Conservation (phyloP, 2,797 vertebrate genomes). For the Clamator glandarius region DNA sequence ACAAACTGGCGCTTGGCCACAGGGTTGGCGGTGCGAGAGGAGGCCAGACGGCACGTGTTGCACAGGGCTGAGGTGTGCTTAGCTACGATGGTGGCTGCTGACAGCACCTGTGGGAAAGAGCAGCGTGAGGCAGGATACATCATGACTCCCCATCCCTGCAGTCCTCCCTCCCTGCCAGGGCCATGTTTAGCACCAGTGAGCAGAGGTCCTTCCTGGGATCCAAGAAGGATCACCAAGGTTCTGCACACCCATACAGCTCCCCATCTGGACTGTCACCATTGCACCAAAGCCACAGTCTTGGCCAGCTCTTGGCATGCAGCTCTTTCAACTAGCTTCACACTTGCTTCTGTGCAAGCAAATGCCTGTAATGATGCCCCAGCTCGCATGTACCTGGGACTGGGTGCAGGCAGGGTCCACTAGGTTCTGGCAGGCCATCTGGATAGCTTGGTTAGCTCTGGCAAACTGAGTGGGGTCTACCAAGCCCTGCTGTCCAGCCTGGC, state of each 20-base stretch:
- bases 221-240: background rate
- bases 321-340: background rate
- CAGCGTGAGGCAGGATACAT: background rate
- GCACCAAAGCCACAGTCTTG: background rate
- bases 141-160: rapidly evolving
- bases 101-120: constrained; percentile 85
- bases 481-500: constrained; percentile 93
- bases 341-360: background rate
- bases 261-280: background rate
- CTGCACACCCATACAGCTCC: background rate
- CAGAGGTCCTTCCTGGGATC: background rate
- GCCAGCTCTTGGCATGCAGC: background rate
- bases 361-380: rapidly evolving
- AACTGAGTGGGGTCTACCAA: constrained; percentile 97
- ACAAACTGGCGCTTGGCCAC: constrained; percentile 99
- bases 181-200: background rate
- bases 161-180: background rate
- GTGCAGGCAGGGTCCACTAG: constrained; percentile 94
- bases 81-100: constrained; percentile 96
- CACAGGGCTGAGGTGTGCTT: constrained; percentile 98
- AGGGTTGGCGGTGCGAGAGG: constrained; percentile 92
- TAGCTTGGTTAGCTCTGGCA: constrained; percentile 95
- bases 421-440: constrained; percentile 99
- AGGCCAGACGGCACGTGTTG: constrained; percentile 95
- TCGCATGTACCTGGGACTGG: constrained; percentile 89